A percentile compares a stretch with the other conserved stretches of the same genome.
These are phyloP conservation scores for Penaeus monodon DNA, from an alignment of 2,888 invertebrate species.

Conservation along the genomic window DNA sequence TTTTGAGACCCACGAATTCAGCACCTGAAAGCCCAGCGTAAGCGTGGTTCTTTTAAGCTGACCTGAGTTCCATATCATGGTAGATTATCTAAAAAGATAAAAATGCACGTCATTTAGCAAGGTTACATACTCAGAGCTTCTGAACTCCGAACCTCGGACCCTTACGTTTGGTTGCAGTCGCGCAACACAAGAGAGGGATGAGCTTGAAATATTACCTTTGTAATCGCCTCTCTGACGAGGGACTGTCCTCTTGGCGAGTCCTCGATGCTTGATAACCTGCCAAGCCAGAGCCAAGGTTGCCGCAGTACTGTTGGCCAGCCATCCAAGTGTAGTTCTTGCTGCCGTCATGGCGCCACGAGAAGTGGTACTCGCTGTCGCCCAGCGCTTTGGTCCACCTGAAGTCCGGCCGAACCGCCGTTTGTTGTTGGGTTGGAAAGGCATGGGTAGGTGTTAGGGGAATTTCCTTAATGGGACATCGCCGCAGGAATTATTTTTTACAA, in stretches of 20 bases:
- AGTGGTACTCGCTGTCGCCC: slow-evolving; percentile 4
- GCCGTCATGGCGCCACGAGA: neutral
- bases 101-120: neutral
- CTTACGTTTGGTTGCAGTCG: no score
- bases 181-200: no score
- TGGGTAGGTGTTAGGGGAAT: no score
- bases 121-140: no score
- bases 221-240: slow-evolving; percentile 43
- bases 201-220: slow-evolving; percentile 21
- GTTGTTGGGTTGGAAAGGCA: no score
- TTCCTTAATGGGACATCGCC: no score
- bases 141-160: no score
- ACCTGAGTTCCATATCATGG: slow-evolving; percentile 89
- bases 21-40: slow-evolving; percentile 79
- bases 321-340: neutral
- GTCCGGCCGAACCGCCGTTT: no score
- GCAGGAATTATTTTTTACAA: no score
- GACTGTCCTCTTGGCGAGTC: slow-evolving; percentile 45
- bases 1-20: slow-evolving; percentile 88
- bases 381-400: neutral
- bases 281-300: neutral
- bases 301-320: neutral
- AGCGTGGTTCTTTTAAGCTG: slow-evolving; percentile 93
- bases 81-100: no score
- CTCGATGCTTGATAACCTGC: slow-evolving; percentile 39